Percentiles rank a stretch among this genome's conserved stretches.
Evolutionary conservation across 2,888 invertebrate species (phyloP).

Genomic region (Ochropleura leucogaster): DNA sequence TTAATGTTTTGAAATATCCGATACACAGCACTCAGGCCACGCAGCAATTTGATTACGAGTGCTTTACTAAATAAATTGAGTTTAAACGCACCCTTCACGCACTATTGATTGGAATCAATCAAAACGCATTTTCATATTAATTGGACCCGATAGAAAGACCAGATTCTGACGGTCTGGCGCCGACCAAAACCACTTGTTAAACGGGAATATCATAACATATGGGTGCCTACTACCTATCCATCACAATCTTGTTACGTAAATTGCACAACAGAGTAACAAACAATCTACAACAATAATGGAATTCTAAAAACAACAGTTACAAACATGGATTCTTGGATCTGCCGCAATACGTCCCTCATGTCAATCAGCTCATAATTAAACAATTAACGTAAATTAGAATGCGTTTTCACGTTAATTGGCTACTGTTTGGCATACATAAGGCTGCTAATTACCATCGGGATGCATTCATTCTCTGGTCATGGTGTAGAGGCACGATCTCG

Average conservation of each 20-base stretch:
- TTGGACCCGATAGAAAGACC: conserved; percentile 60
- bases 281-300: conserved; percentile 40
- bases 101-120: conserved; percentile 64
- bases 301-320: conserved; percentile 59
- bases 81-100: conserved; percentile 54
- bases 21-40: conserved; percentile 26
- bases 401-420: conserved; percentile 76
- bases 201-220: conserved; percentile 39
- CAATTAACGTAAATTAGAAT: conserved; percentile 75
- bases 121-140: conserved; percentile 69
- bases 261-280: conserved; percentile 37
- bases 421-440: conserved; percentile 66
- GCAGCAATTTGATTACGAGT: conserved; percentile 40
- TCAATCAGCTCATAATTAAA: conserved; percentile 74
- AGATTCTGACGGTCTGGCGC: conserved; percentile 58
- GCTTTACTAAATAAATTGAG: conserved; percentile 48
- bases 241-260: conserved; percentile 51
- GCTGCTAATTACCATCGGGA: conserved; percentile 63
- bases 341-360: conserved; percentile 69
- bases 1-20: conserved; percentile 40
- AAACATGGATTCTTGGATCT: conserved; percentile 65
- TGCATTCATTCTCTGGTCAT: conserved; percentile 66
- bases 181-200: conserved; percentile 54
- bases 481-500: conserved; percentile 69
- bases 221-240: conserved; percentile 21